A percentile compares a stretch with the other conserved stretches of the same genome.
These are phyloP conservation scores for Talpa occidentalis DNA, from an alignment of 2,113 vertebrate species.

Conservation along the genomic window DNA sequence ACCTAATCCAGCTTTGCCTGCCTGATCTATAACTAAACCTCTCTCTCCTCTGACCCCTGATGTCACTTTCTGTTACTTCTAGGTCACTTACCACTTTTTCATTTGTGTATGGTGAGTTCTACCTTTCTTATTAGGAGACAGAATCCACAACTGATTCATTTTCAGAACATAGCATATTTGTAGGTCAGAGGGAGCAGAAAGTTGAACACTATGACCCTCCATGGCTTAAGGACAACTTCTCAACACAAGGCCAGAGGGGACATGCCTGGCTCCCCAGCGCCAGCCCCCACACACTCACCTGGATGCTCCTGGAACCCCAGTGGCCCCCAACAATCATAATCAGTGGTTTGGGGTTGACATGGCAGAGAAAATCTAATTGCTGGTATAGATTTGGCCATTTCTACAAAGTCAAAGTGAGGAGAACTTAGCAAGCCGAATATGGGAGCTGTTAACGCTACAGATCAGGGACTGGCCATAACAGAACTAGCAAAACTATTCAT, in stretches of 20 bases:
- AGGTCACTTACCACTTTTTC: neutral
- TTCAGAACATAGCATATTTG: neutral
- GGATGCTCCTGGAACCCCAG: neutral
- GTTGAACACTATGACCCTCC: neutral
- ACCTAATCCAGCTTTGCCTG: neutral
- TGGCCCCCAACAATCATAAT: neutral
- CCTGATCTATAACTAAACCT: neutral
- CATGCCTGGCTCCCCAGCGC: neutral
- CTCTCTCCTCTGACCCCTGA: constrained; percentile 4
- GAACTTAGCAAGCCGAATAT: neutral
- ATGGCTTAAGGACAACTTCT: neutral
- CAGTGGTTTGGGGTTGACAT: neutral
- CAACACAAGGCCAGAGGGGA: neutral
- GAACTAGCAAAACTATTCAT: constrained; percentile 71
- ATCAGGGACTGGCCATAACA: constrained; percentile 25
- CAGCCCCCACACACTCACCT: neutral
- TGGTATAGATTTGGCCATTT: neutral
- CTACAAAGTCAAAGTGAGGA: neutral
- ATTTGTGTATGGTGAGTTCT: neutral
- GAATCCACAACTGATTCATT: neutral
- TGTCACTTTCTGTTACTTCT: neutral
- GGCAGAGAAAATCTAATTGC: neutral
- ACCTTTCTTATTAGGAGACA: constrained; percentile 1
- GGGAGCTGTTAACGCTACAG: neutral
- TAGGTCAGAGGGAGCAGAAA: neutral